phyloP scores from a whole-genome alignment of 2,888 invertebrate genomes.

The Tenthredo livida region DNA sequence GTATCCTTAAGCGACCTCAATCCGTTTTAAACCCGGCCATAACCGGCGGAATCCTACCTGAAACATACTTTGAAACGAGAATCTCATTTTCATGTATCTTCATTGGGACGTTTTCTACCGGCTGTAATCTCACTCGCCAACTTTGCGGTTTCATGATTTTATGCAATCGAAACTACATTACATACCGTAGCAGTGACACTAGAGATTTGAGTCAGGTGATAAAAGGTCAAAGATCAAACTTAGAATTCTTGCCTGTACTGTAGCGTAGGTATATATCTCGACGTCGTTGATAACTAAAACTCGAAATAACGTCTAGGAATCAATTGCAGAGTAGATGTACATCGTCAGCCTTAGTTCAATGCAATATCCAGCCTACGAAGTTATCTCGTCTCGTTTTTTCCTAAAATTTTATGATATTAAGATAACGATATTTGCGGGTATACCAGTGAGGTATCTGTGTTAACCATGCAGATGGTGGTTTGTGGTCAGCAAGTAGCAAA shows the following conservation, averaged over 20 bases:
- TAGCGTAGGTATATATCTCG: not conserved
- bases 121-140: slow-evolving; percentile 44
- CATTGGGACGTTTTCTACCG: slow-evolving; percentile 42
- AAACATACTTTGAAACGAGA: slow-evolving; percentile 46
- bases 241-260: not conserved
- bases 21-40: slow-evolving; percentile 42
- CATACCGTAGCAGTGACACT: slow-evolving; percentile 24
- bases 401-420: not conserved
- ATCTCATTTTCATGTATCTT: slow-evolving; percentile 46
- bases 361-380: not conserved
- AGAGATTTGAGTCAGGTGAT: slow-evolving; percentile 6
- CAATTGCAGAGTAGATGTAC: not conserved
- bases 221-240: slow-evolving; percentile 26
- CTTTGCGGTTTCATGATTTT: slow-evolving; percentile 45
- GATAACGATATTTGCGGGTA: not conserved
- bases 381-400: not conserved
- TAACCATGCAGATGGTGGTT: not conserved
- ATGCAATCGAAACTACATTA: slow-evolving; percentile 46
- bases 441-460: not conserved
- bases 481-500: not conserved
- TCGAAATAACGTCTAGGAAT: slow-evolving; percentile 8
- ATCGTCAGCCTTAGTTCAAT: not conserved
- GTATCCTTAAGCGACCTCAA: slow-evolving; percentile 48
- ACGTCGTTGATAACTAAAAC: not conserved
- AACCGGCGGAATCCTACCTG: slow-evolving; percentile 41